Evolutionary conservation across 23 tunicate genomes (phyloP).

Genomic region (Botrylloides violaceus): DNA sequence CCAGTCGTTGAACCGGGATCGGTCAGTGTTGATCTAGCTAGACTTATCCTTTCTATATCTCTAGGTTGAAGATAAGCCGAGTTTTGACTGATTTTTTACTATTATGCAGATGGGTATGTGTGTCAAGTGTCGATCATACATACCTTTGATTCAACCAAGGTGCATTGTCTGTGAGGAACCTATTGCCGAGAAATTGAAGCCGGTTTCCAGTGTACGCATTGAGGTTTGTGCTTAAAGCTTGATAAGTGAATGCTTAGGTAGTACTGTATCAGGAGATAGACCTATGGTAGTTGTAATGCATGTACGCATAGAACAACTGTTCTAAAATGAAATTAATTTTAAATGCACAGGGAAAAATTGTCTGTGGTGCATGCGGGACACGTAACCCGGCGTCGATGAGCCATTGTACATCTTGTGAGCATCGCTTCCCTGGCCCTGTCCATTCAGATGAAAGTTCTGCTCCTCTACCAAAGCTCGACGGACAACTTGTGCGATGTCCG

Average conservation of each 20-base stretch:
- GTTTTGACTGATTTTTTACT: too few relatives aligned
- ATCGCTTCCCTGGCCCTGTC: constrained; percentile 79
- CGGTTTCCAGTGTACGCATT: constrained; percentile 48
- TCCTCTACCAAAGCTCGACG: constrained; percentile 86
- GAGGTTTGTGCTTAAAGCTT: too few relatives aligned
- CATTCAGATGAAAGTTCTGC: constrained; percentile 75
- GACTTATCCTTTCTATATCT: neutral
- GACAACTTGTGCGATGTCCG: constrained; percentile 78
- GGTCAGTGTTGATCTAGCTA: constrained; percentile 31
- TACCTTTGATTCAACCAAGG: constrained; percentile 77
- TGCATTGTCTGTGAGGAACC: constrained; percentile 94
- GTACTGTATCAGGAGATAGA: too few relatives aligned
- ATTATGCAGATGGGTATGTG: constrained; percentile 72
- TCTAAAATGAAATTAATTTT: neutral
- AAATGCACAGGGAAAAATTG: constrained; percentile 44
- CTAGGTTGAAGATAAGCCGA: neutral
- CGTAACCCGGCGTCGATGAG: constrained; percentile 74
- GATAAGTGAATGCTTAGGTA: too few relatives aligned
- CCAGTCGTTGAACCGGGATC: constrained; percentile 59
- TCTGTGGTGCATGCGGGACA: constrained; percentile 84
- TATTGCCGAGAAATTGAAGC: constrained; percentile 47
- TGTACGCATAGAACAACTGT: too few relatives aligned
- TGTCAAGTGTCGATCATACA: constrained; percentile 75
- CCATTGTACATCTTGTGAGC: constrained; percentile 94
- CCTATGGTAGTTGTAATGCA: too few relatives aligned